Evolutionary conservation across 2,888 invertebrate genomes (phyloP).

Genomic region (Drosophila dives): DNA sequence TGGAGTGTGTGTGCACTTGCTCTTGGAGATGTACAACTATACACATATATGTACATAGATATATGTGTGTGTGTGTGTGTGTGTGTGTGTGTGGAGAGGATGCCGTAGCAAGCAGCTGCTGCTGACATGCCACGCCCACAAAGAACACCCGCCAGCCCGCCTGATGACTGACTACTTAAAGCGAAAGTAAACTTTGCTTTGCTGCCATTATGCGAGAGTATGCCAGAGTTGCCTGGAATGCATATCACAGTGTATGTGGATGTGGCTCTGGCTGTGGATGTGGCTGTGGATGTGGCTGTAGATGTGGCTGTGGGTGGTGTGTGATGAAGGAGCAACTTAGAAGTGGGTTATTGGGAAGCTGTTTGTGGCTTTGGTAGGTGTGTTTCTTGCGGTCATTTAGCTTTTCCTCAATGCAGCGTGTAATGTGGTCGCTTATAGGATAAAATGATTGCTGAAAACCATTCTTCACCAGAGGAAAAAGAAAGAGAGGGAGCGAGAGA

Average conservation of each 20-base stretch:
- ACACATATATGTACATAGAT: background rate
- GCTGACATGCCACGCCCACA: slow-evolving; percentile 38
- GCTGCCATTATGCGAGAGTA: slow-evolving; percentile 43
- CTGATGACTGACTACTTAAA: slow-evolving; percentile 70
- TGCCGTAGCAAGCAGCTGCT: slow-evolving; percentile 54
- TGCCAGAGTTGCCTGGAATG: slow-evolving; percentile 34
- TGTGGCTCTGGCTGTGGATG: background rate
- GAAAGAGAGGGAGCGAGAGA: background rate
- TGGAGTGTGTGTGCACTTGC: slow-evolving; percentile 36
- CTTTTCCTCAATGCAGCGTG: slow-evolving; percentile 72
- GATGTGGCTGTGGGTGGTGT: background rate
- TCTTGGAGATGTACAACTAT: slow-evolving; percentile 41
- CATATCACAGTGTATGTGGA: slow-evolving; percentile 6
- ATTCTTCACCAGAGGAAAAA: background rate
- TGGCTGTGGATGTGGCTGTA: background rate
- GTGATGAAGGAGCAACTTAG: background rate
- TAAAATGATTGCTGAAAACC: slow-evolving; percentile 43
- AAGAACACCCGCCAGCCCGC: slow-evolving; percentile 10
- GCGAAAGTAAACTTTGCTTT: slow-evolving; percentile 75
- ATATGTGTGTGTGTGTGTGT: background rate
- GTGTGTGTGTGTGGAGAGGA: slow-evolving; percentile 20
- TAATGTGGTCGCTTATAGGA: slow-evolving; percentile 72
- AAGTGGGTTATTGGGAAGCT: slow-evolving; percentile 4
- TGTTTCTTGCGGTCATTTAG: slow-evolving; percentile 76
- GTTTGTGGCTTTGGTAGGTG: slow-evolving; percentile 55